Percentiles rank a stretch among this genome's conserved stretches.
phyloP scores from a whole-genome alignment of 2,113 vertebrate genomes.

The Cheirogaleus medius region DNA sequence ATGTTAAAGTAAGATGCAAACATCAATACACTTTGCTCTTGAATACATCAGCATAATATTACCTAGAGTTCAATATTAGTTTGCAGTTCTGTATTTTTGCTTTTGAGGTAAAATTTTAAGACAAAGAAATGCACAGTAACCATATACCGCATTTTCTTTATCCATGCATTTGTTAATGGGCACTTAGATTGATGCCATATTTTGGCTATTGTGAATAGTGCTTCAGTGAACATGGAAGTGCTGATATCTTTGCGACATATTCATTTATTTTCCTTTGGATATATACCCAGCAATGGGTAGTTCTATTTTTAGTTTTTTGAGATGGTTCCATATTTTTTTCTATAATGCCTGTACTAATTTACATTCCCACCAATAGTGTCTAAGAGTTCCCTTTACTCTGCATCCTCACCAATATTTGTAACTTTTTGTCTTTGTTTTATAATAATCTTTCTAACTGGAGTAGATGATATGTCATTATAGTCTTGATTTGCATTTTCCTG shows the following conservation, averaged over 20 bases:
- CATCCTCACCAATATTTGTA: neutral
- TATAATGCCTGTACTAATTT: neutral
- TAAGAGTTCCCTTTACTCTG: neutral
- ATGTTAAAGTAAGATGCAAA: neutral
- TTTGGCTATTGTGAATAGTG: neutral
- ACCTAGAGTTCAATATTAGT: neutral
- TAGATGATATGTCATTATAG: neutral
- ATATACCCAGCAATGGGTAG: neutral
- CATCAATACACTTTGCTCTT: neutral
- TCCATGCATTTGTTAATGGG: neutral
- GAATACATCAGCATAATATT: neutral
- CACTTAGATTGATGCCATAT: neutral
- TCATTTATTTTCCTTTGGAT: neutral
- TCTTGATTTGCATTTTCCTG: neutral
- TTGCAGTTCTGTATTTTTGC: neutral
- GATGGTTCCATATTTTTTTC: neutral
- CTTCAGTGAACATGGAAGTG: neutral
- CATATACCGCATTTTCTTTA: neutral
- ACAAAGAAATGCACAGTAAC: neutral
- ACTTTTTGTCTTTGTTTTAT: neutral
- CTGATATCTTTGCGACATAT: neutral
- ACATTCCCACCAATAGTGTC: neutral
- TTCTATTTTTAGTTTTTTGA: neutral
- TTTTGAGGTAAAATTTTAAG: neutral
- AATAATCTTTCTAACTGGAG: neutral